Base-by-base conservation (phyloP, 2,888 invertebrate genomes). In the Coremacera marginata region DNA sequence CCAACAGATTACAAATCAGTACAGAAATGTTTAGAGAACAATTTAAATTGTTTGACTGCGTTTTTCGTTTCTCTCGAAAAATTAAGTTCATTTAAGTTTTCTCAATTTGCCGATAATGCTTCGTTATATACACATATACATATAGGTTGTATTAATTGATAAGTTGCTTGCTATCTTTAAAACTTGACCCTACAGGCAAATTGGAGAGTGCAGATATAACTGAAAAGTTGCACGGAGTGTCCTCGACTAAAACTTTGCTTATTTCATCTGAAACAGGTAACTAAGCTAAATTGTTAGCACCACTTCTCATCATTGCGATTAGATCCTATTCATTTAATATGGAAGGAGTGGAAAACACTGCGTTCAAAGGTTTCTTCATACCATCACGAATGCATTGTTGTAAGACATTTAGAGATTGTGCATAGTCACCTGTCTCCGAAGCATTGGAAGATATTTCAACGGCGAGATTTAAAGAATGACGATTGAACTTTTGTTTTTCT, bases 191-290 rank as follows among this genome's bases (percentile, higher is more conserved):
- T 63, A 92, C 90, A 0, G 93, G 93, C 74, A 94, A 90, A 88
- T 93, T 93, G 81, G 93, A 94, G n/a, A n/a, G n/a, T n/a, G n/a
- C n/a, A n/a, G n/a, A n/a, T n/a, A n/a, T n/a, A n/a, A n/a, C n/a
- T n/a, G 94, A 94, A 87, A 93, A 92, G 81, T 92, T 92, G 80
- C 91, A 91, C 0, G 94, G 94, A 68, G 93, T 94, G 78, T 92
- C 93, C 86, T 94, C 94, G n/a, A 93, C 92, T 19, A 92, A 91
- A 87, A 92, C 94, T 78, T 90, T 91, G 84, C 90, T 91, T 77
- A 91, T 86, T 85, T 92, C 92, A 87, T 94, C 93, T 49, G 87
- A 87, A 9, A 89, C 88, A 65, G 89, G 84, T 78, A 86, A 81
- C 84, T 88, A 90, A 2, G 87, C 86, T 65, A 88, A 77, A 0